Base-by-base conservation (phyloP, 2,113 vertebrate species). In the Cepphus grylle region DNA sequence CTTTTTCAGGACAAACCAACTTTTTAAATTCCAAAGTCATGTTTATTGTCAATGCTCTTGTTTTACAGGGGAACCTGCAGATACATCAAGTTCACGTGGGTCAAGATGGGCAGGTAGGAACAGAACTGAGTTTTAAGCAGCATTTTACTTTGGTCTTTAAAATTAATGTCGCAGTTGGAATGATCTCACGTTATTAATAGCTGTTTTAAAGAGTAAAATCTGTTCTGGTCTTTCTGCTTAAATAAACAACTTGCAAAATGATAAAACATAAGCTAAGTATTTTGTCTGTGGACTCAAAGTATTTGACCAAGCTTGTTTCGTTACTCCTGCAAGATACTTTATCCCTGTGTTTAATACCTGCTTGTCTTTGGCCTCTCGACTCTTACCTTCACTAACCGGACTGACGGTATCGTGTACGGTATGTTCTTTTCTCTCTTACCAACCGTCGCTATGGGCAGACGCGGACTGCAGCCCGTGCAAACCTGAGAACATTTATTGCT, bases 61-160 rank as follows among this genome's bases (percentile, higher is more conserved):
- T 91, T 95, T 95, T 97, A 38, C 97, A 99, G 99, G 99, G 99
- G 62, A 99, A 99, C 91, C 98, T 99, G 49, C 99, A 99, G 98
- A 99, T 99, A 66, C 99, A 99, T 96, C 99, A 99, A 87, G 99
- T 99, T 21, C 99, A 99, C 1, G 99, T 99, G 74, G 99, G 99
- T 16, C 99, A 99, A 88, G 99, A 99, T 6, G 99, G 99, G 65
- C 99, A 99, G 99, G 99, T 99, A 98, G 98, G 98, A 93, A 26
- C 43, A 59, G 7, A 5, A 11, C 42, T n/a, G 53, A 26, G 0
- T 40, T 91, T 86, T 36, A 6, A 70, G 6, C 27, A 21, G 23
- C 3, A 0, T 42, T 90, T 77, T 13, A 6, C n/a, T 70, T 50
- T 32, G 59, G 1, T 12, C 8, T 66, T 49, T 56, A 29, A 36